phyloP scores from a whole-genome alignment of 2,113 vertebrate genomes.

The Montifringilla adamsi region DNA sequence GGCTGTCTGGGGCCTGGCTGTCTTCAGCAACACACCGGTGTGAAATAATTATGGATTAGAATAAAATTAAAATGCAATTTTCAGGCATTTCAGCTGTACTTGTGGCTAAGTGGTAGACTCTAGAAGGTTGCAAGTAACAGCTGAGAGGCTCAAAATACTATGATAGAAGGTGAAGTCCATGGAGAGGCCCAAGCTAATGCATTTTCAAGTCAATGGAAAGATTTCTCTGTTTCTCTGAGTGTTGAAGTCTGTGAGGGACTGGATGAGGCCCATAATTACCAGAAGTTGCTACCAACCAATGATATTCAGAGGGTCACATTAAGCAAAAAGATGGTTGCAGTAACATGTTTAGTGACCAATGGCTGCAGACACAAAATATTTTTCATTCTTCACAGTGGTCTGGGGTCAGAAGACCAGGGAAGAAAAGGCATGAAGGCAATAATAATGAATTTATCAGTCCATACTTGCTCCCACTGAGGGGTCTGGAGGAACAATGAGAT shows the following conservation, averaged over 20 bases:
- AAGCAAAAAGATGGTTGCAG: not conserved
- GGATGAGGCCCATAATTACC: slow-evolving; percentile 38
- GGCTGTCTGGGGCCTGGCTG: not conserved
- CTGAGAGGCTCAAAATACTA: not conserved
- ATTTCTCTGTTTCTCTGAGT: not conserved
- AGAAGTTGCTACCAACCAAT: slow-evolving; percentile 29
- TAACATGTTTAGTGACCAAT: not conserved
- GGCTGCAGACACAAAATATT: not conserved
- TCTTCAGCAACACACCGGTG: not conserved
- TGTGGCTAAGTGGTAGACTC: not conserved
- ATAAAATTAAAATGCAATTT: not conserved
- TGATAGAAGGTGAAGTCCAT: not conserved
- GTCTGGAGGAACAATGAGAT: not conserved
- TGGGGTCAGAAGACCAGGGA: not conserved
- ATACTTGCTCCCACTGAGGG: accelerated
- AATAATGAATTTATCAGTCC: not conserved
- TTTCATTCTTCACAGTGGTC: not conserved
- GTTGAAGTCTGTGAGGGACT: not conserved
- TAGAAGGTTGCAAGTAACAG: not conserved
- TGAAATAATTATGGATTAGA: not conserved
- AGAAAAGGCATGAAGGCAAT: not conserved
- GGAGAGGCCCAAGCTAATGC: not conserved
- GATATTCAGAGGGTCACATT: not conserved
- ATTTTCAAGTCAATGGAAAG: slow-evolving; percentile 26
- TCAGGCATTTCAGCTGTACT: not conserved